Base-by-base conservation (phyloP, 2,888 invertebrate genomes). In the Clostera curtula region DNA sequence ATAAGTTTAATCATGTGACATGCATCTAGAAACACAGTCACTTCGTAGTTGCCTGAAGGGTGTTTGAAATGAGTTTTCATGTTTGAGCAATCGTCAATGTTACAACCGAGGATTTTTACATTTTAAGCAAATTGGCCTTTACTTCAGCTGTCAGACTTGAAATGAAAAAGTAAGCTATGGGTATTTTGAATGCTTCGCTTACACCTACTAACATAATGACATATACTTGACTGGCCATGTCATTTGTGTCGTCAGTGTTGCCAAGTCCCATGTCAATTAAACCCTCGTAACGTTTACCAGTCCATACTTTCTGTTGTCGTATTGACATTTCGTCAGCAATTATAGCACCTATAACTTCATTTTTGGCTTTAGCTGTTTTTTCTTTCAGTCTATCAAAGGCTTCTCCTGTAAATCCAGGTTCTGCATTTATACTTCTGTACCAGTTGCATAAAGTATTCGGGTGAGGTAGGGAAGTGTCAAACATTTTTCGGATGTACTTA, bases 361-460 rank as follows among this genome's bases (percentile, higher is more conserved):
- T 12, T 4, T 13, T 19, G 7, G 14, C 6, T 14, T 9, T 8
- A 13, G 7, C 7, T 10, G n/a, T 12, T 18, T 26, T 26, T 14
- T 19, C 9, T 26, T 26, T 14, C 19, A 26, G 12, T 15, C 13
- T 13, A 10, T 26, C 14, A 26, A 26, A 26, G 18, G 30, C 13
- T 22, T 31, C 30, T n/a, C 22, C 14, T 15, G 17, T 17, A 18
- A 23, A 31, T 13, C 30, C 30, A 4, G 30, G 25, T 23, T 31
- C 19, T 6, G 22, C 30, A 19, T 26, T 19, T 7, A 31, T 19
- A 19, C 19, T 26, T 14, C 13, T 6, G 19, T 31, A 31, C 26
- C 30, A 31, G 12, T 31, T 12, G 7, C 7, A 12, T 15, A 31
- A 9, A 7, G 30, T 31, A 13, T 18, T 15, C 14, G 26, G 23